Evolutionary conservation across 2,113 vertebrate species (phyloP).

Genomic region (Oryzias woworae): DNA sequence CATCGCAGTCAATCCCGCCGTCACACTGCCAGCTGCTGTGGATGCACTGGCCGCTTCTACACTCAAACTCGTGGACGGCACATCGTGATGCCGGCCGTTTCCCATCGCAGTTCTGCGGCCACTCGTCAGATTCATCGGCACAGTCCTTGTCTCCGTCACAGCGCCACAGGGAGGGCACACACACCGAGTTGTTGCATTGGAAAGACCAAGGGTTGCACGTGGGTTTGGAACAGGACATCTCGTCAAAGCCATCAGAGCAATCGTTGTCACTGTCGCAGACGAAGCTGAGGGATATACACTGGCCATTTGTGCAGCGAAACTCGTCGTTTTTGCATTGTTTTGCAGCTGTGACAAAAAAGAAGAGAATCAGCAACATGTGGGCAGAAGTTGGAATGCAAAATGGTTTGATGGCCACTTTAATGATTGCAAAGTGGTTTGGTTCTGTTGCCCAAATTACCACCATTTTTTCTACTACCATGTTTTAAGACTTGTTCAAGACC

Average conservation of each 20-base stretch:
- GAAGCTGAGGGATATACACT: slow-evolving; percentile 77
- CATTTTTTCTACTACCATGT: too few species aligned
- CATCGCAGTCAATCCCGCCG: slow-evolving; percentile 74
- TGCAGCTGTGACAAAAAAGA: slow-evolving; percentile 57
- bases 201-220: slow-evolving; percentile 75
- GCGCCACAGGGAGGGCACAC: slow-evolving; percentile 77
- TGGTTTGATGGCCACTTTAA: too few species aligned
- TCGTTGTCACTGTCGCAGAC: slow-evolving; percentile 82
- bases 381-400: too few species aligned
- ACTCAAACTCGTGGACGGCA: slow-evolving; percentile 74
- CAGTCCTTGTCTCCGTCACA: slow-evolving; percentile 86
- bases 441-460: not conserved
- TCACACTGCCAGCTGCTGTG: slow-evolving; percentile 83
- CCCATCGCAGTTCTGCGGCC: slow-evolving; percentile 66
- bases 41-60: slow-evolving; percentile 80
- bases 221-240: slow-evolving; percentile 69
- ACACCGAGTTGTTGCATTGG: slow-evolving; percentile 78
- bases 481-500: too few species aligned
- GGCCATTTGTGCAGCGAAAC: slow-evolving; percentile 80
- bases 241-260: slow-evolving; percentile 83
- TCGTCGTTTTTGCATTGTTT: slow-evolving; percentile 69
- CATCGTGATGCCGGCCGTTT: slow-evolving; percentile 40
- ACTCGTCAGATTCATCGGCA: slow-evolving; percentile 84
- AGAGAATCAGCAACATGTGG: not conserved
- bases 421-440: too few species aligned